These are phyloP conservation scores for Sepioteuthis lessoniana DNA, from an alignment of 2,888 invertebrate genomes.

Conservation along the genomic window DNA sequence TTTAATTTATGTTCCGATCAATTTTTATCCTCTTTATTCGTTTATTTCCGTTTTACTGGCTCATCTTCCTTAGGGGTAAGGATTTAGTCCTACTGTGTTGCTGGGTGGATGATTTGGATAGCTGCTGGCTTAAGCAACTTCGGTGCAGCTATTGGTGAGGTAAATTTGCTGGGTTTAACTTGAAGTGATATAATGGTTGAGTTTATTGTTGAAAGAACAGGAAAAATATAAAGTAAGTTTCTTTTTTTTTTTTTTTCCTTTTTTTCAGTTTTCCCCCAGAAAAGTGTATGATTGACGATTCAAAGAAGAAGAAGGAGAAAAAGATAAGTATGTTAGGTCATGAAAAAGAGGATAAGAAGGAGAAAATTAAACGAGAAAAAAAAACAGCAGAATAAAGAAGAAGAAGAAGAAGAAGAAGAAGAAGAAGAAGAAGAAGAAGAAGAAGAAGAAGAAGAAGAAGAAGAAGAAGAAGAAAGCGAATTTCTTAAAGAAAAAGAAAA, in stretches of 20 bases:
- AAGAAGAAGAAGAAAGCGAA: not conserved
- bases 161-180: not conserved
- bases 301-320: too few species aligned
- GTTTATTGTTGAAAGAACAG: not conserved
- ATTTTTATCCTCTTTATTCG: not conserved
- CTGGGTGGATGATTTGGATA: too few species aligned
- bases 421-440: not conserved
- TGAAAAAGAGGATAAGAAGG: too few species aligned
- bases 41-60: not conserved
- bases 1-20: not conserved
- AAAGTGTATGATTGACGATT: not conserved
- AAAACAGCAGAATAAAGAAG: not conserved
- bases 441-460: not conserved
- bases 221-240: not conserved
- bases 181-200: not conserved
- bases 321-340: too few species aligned
- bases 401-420: not conserved
- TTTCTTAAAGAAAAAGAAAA: not conserved
- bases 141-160: not conserved
- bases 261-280: not conserved
- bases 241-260: not conserved
- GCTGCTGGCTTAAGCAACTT: not conserved
- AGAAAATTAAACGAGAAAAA: too few species aligned
- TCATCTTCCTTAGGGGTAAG: not conserved
- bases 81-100: not conserved